These are phyloP conservation scores for Marcusenius ussheri DNA, from an alignment of 2,113 vertebrate genomes.

Conservation along the genomic window DNA sequence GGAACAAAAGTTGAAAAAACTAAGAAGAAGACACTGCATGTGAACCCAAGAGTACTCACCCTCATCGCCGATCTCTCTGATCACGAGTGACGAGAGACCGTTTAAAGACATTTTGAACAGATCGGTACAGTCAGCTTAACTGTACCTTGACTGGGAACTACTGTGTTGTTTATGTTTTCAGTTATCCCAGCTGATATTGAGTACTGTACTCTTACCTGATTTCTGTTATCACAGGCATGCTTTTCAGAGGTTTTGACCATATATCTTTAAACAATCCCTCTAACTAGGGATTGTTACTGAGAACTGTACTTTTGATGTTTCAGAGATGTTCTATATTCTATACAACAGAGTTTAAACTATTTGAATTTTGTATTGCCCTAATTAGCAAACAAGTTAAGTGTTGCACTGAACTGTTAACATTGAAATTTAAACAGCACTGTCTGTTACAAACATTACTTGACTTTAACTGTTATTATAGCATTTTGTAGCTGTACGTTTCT, in stretches of 20 bases:
- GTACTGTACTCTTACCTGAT: neutral
- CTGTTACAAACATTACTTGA: neutral
- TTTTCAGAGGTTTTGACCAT: neutral
- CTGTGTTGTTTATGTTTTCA: neutral
- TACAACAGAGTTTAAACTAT: neutral
- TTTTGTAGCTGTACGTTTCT: neutral
- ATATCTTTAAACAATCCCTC: neutral
- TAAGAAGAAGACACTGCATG: conserved; percentile 26
- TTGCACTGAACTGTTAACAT: neutral
- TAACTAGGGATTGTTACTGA: neutral
- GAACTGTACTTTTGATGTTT: neutral
- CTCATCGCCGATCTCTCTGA: conserved; percentile 33
- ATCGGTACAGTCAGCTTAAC: neutral
- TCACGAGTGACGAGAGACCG: conserved; percentile 26
- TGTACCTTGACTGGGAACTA: neutral
- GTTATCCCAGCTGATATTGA: neutral
- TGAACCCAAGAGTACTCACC: conserved; percentile 33
- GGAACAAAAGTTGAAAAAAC: conserved; percentile 35
- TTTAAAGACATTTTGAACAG: neutral
- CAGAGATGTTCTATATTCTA: neutral
- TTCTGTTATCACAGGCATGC: neutral
- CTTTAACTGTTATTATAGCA: neutral
- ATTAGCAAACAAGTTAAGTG: neutral
- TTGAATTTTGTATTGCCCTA: neutral
- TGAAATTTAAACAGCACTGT: neutral